Base-by-base conservation (phyloP, 2,888 invertebrate genomes). In the Catocala sponsa region DNA sequence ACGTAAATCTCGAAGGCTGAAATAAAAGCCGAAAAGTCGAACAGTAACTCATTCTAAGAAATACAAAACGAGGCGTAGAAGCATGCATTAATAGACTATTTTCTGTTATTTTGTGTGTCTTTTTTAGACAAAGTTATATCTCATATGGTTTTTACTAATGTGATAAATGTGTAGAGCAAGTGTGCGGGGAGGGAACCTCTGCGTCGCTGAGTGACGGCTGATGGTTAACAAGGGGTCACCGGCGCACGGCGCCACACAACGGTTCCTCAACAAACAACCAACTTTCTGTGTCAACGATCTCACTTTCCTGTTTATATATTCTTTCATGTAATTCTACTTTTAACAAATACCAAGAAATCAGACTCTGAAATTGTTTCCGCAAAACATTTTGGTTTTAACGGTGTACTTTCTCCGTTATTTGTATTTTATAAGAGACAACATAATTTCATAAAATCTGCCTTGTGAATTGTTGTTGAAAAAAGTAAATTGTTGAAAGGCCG, bases 171-270 rank as follows among this genome's bases (percentile, higher is more conserved):
- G 15, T 68, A 43, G 47, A 68, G 72, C 72, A 70, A 64, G 50
- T 55, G 38, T 58, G 53, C 59, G 41, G 63, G 67, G 67, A 76
- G 78, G 73, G 71, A 75, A 73, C 55, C 61, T 59, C 61, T 75
- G 80, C 79, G 84, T 85, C 85, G 85, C 81, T 78, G 70, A 85
- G 81, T 78, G 78, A 77, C 70, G 69, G 69, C 64, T 74, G 77
- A 81, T 76, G 78, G 71, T 80, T 80, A 79, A 81, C 78, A 52
- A 42, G 51, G 51, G 62, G 67, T 65, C 79, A 72, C 80, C 79
- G 78, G 11, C 46, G 25, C 13, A 80, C 74, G 74, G 79, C 79
- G 84, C 82, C 85, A 78, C 55, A 76, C 84, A 90, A 90, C 92
- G 87, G 91, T 86, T 80, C 77, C 76, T 76, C 53, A 53, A 61